A percentile compares a stretch with the other conserved stretches of the same genome.
phyloP scores from a whole-genome alignment of 2,797 vertebrate genomes.

The Coilia nasus region DNA sequence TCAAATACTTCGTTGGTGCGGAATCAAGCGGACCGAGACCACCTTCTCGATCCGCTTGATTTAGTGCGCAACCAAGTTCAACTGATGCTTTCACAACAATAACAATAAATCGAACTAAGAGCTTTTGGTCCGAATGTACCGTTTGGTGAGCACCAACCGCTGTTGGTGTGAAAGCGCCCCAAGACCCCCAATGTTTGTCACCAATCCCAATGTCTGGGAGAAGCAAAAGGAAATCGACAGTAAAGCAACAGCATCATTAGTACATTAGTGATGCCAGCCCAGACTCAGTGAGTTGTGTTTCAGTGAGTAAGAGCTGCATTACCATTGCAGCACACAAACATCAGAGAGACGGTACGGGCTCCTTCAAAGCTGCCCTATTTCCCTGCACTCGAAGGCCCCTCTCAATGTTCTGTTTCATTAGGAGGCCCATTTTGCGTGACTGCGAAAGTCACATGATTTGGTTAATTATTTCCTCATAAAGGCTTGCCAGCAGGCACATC shows the following conservation, averaged over 20 bases:
- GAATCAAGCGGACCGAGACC: too few relatives aligned
- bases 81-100: too few relatives aligned
- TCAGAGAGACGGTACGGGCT: background rate
- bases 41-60: too few relatives aligned
- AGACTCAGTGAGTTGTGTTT: background rate
- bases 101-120: too few relatives aligned
- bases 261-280: conserved; percentile 33
- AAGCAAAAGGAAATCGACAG: background rate
- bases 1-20: too few relatives aligned
- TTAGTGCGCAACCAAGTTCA: too few relatives aligned
- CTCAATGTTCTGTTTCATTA: background rate
- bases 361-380: background rate
- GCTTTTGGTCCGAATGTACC: too few relatives aligned
- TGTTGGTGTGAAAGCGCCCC: too few relatives aligned
- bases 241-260: conserved; percentile 30
- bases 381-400: background rate
- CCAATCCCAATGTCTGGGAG: background rate
- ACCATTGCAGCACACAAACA: background rate
- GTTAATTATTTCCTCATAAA: conserved; percentile 9
- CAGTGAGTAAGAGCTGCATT: too few relatives aligned
- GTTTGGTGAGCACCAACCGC: too few relatives aligned
- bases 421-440: background rate
- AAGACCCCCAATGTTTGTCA: background rate
- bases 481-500: background rate
- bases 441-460: background rate